A percentile compares a stretch with the other conserved stretches of the same genome.
Evolutionary conservation across 2,888 invertebrate genomes (phyloP).

Genomic region (Eulithis prunata): DNA sequence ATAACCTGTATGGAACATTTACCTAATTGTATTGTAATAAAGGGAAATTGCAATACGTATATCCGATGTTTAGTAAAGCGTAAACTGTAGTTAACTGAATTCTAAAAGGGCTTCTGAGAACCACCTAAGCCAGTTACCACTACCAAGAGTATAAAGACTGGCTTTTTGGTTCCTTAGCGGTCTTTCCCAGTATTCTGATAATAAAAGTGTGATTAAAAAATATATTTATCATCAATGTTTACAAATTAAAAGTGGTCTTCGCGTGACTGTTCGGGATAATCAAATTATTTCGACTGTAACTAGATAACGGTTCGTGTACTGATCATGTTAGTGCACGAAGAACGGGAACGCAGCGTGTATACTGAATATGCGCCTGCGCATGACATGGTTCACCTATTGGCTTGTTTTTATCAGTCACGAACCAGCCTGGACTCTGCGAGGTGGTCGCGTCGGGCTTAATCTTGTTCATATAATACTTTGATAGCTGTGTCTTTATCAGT

Average conservation of each 20-base stretch:
- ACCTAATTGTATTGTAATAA: neutral
- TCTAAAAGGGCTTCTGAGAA: too few species aligned
- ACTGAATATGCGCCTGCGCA: conserved; percentile 52
- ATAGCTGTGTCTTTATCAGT: conserved; percentile 38
- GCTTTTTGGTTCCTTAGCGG: too few species aligned
- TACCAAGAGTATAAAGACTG: too few species aligned
- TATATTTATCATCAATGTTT: conserved; percentile 3
- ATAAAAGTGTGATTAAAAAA: neutral
- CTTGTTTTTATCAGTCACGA: conserved; percentile 41
- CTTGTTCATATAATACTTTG: conserved; percentile 9
- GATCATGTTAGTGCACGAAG: conserved; percentile 49
- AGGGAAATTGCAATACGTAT: conserved; percentile 8
- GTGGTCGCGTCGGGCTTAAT: conserved; percentile 23
- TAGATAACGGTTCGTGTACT: conserved; percentile 60
- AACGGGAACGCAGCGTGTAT: conserved; percentile 44
- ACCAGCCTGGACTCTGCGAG: conserved; percentile 25
- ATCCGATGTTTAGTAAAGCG: neutral
- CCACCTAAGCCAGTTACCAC: too few species aligned
- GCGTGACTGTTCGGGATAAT: conserved; percentile 33
- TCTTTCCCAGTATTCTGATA: too few species aligned
- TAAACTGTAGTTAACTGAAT: too few species aligned
- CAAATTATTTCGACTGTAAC: conserved; percentile 34
- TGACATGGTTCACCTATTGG: conserved; percentile 41
- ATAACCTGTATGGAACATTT: neutral
- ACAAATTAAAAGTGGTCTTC: conserved; percentile 14